Base-by-base conservation (phyloP, 2,888 invertebrate species). In the Spatulosminthurus flaviceps region DNA sequence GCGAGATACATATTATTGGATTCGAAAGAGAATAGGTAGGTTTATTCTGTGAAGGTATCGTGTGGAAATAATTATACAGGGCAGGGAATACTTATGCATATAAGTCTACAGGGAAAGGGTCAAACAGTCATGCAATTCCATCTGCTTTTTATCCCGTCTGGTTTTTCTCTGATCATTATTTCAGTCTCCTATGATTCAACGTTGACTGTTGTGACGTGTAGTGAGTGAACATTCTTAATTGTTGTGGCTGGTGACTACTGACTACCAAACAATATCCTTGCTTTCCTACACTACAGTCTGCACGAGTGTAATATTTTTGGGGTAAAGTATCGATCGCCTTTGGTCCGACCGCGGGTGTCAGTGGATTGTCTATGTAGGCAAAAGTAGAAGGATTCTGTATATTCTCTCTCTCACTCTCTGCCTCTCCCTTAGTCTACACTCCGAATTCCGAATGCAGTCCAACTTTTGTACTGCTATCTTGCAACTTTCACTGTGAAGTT, bases 111-210 rank as follows among this genome's bases (percentile, higher is more conserved):
- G 51, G 51, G 16, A 19, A 51, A 51, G 51, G 16, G 51, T 51
- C 51, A 51, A 51, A 51, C 7, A n/a, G 51, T 51, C 51, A n/a
- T 51, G 51, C 51, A 51, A n/a, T 51, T 51, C 51, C 51, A 51
- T 51, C 51, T 51, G 51, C 51, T 51, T 51, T 64, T 61, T 64
- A 21, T 19, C 22, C 24, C 7, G 22, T 64, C 64, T 64, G 64
- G 26, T 64, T 13, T 5, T 67, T 19, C 26, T 67, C 34, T 69
- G 34, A 34, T 69, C 28, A 29, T 69, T 69, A 29, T 69, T 69
- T 22, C 34, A 21, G 13, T 69, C n/a, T n/a, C 13, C 66, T 61
- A 66, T 66, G 26, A 28, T 28, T 66, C 26, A 22, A 19, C 22
- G 61, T n/a, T 61, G 24, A 28, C 28, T 28, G 28, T n/a, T 19